Evolutionary conservation across 2,888 invertebrate species (phyloP).

Genomic region (Monoplex corrugatus): DNA sequence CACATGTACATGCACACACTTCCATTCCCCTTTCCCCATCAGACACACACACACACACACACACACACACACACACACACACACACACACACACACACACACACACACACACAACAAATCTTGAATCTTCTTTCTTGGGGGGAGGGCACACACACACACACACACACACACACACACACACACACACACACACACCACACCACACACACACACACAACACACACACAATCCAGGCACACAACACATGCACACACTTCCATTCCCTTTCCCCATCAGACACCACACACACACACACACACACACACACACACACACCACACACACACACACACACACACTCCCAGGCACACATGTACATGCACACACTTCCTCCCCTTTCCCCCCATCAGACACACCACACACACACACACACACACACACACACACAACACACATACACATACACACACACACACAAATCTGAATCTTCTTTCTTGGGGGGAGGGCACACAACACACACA

Average conservation of each 20-base stretch:
- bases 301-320: conserved; percentile 6
- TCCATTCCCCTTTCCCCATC: no score
- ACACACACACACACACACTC: background rate
- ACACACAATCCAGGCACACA: background rate
- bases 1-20: background rate
- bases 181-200: background rate
- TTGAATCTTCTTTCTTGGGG: no score
- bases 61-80: conserved; percentile 17
- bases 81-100: background rate
- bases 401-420: background rate
- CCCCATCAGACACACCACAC: no score
- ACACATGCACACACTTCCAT: no score
- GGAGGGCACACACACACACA: no score
- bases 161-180: background rate
- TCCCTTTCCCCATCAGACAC: no score
- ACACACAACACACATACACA: background rate
- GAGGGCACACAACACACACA: no score
- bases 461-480: no score
- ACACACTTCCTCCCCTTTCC: no score
- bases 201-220: background rate
- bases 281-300: conserved; percentile 14
- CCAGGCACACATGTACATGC: no score
- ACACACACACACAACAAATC: background rate
- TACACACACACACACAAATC: background rate
- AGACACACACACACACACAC: background rate